These are phyloP conservation scores for Psix sp. DNA, from an alignment of 1,140 invertebrate genomes.

Conservation along the genomic window DNA sequence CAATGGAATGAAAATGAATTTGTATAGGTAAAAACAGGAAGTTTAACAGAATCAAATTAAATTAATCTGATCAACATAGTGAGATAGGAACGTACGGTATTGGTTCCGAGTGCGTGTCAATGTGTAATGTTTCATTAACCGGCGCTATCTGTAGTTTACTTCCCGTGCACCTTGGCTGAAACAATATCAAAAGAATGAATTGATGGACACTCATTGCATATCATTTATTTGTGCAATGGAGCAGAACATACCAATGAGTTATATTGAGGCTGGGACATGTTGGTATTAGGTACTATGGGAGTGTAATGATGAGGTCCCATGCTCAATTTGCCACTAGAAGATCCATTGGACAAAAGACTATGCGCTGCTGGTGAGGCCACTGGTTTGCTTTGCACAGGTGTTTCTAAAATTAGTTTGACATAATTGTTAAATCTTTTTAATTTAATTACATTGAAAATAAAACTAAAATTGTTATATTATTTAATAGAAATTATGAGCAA, in stretches of 20 bases:
- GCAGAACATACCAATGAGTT: slow-evolving; percentile 76
- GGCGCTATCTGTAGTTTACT: slow-evolving; percentile 73
- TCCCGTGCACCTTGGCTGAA: slow-evolving; percentile 74
- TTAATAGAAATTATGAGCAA: too few relatives aligned
- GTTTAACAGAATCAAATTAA: too few relatives aligned
- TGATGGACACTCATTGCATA: too few relatives aligned
- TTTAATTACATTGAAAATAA: too few relatives aligned
- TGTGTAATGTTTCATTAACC: slow-evolving; percentile 85
- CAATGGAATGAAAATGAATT: too few relatives aligned
- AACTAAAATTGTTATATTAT: too few relatives aligned
- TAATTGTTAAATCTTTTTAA: too few relatives aligned
- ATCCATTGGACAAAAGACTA: slow-evolving; percentile 81
- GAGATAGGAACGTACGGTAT: slow-evolving; percentile 83
- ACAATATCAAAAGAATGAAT: slow-evolving; percentile 16
- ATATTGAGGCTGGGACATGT: slow-evolving; percentile 75
- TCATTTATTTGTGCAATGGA: too few relatives aligned
- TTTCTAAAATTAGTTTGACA: slow-evolving; percentile 71
- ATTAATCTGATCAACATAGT: too few relatives aligned
- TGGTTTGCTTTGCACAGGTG: slow-evolving; percentile 79
- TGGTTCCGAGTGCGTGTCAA: slow-evolving; percentile 90
- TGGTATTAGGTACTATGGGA: slow-evolving; percentile 80
- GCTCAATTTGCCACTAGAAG: slow-evolving; percentile 78
- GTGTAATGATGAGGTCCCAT: slow-evolving; percentile 81
- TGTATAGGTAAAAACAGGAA: too few relatives aligned
- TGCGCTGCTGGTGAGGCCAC: slow-evolving; percentile 85